A percentile compares a stretch with the other conserved stretches of the same genome.
These are phyloP conservation scores for Drosophila guanche DNA, from an alignment of 1,140 invertebrate species.

Conservation along the genomic window DNA sequence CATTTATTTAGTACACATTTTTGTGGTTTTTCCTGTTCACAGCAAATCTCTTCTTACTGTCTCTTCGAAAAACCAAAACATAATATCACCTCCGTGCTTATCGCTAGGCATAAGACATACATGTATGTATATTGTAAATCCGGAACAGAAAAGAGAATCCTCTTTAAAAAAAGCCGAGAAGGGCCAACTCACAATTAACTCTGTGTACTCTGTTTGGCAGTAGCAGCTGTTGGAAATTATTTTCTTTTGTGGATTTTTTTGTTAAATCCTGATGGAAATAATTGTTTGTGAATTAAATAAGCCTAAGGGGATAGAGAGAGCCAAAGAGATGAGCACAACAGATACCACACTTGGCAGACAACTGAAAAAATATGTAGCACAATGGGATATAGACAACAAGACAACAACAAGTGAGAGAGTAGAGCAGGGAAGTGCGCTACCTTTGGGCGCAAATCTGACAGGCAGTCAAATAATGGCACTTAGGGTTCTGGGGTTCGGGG, in stretches of 20 bases:
- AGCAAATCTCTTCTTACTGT: slow-evolving; percentile 20
- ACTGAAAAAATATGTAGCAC: slow-evolving; percentile 77
- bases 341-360: slow-evolving; percentile 55
- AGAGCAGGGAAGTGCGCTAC: slow-evolving; percentile 48
- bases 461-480: slow-evolving; percentile 71
- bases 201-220: slow-evolving; percentile 20
- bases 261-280: slow-evolving; percentile 81
- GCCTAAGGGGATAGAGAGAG: slow-evolving; percentile 50
- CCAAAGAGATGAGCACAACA: slow-evolving; percentile 21
- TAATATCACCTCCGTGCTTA: slow-evolving; percentile 51
- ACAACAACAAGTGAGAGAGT: slow-evolving; percentile 66
- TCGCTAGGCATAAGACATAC: slow-evolving; percentile 37
- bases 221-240: slow-evolving; percentile 46
- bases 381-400: slow-evolving; percentile 31
- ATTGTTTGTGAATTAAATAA: slow-evolving; percentile 81
- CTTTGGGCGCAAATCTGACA: slow-evolving; percentile 61
- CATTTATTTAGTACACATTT: slow-evolving; percentile 60
- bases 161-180: slow-evolving; percentile 30
- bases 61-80: slow-evolving; percentile 27
- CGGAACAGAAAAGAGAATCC: slow-evolving; percentile 9
- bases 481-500: slow-evolving; percentile 35
- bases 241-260: slow-evolving; percentile 80
- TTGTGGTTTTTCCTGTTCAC: slow-evolving; percentile 63
- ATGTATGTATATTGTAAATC: not conserved
- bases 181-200: slow-evolving; percentile 33